Evolutionary conservation across 35 echinoderm and acorn worm genomes (phyloP).

Genomic region (Ptychodera flava): DNA sequence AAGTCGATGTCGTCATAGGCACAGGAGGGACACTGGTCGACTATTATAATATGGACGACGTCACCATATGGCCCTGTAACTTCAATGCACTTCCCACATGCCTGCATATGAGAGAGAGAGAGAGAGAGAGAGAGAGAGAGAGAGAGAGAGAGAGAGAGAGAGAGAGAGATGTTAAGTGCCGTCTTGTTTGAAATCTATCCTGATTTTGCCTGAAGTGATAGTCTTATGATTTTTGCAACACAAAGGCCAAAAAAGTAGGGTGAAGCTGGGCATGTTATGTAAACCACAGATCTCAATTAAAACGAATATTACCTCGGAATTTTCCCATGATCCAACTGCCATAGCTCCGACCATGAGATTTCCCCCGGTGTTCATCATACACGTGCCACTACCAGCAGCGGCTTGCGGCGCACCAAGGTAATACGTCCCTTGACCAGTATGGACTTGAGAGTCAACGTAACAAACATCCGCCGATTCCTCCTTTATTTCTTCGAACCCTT

Average conservation of each 20-base stretch:
- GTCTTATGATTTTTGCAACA: too few relatives aligned
- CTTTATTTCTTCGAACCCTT: not conserved
- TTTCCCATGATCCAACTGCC: not conserved
- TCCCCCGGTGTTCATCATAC: not conserved
- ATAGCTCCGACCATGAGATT: not conserved
- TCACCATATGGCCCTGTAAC: not conserved
- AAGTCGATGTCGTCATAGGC: not conserved
- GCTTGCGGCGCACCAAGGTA: not conserved
- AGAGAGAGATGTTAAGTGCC: too few relatives aligned
- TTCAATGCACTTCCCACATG: not conserved
- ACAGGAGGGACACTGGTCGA: not conserved
- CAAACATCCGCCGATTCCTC: not conserved
- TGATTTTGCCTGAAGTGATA: too few relatives aligned
- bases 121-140: too few relatives aligned
- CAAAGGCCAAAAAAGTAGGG: too few relatives aligned
- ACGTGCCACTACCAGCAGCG: not conserved
- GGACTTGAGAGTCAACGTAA: not conserved
- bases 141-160: too few relatives aligned
- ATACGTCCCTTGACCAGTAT: not conserved
- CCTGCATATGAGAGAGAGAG: too few relatives aligned
- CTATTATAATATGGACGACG: not conserved
- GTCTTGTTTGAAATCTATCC: too few relatives aligned
- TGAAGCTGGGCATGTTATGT: too few relatives aligned
- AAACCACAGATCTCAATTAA: too few relatives aligned
- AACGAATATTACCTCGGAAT: not conserved